Base-by-base conservation (phyloP, 2,888 invertebrate genomes). In the Ophraella communa region DNA sequence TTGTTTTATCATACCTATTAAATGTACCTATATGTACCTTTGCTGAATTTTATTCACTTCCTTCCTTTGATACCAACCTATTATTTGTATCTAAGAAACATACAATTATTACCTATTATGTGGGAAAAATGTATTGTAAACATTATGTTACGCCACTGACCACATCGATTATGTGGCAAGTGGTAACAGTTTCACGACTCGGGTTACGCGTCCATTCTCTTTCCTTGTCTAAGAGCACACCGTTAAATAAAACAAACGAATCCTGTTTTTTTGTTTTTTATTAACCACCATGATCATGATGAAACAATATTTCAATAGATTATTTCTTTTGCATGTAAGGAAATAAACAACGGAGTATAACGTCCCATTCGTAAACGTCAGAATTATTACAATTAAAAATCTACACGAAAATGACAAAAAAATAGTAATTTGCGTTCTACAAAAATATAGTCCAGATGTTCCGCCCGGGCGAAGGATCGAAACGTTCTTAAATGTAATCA, bases 201-300 rank as follows among this genome's bases (percentile, higher is more conserved):
- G n/a, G n/a, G n/a, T n/a, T n/a, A n/a, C n/a, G n/a, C n/a, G n/a
- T n/a, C n/a, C n/a, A n/a, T n/a, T n/a, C n/a, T n/a, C n/a, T n/a
- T n/a, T n/a, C n/a, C n/a, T n/a, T n/a, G n/a, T n/a, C n/a, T n/a
- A n/a, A n/a, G n/a, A n/a, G n/a, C n/a, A n/a, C n/a, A n/a, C n/a
- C n/a, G n/a, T n/a, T 2, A 44, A 56, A 24, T 44, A 14, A 49
- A 64, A 64, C 18, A 35, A 64, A 64, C 39, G 1, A 27, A 44
- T 42, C 3, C n/a, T 44, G 61, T 68, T 47, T 70, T 68, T 70
- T 65, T 66, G 44, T 64, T 68, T 68, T 71, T 71, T 51, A 66
- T 67, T 71, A 59, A 71, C 68, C 71, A 70, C 68, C 71, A 69
- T 44, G 65, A 56, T 47, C 49, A 64, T 68, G 67, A 68, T 68